Evolutionary conservation across 2,113 vertebrate genomes (phyloP), one percentile per base, ranked within the genome.

Genomic region (Engraulis encrasicolus): DNA sequence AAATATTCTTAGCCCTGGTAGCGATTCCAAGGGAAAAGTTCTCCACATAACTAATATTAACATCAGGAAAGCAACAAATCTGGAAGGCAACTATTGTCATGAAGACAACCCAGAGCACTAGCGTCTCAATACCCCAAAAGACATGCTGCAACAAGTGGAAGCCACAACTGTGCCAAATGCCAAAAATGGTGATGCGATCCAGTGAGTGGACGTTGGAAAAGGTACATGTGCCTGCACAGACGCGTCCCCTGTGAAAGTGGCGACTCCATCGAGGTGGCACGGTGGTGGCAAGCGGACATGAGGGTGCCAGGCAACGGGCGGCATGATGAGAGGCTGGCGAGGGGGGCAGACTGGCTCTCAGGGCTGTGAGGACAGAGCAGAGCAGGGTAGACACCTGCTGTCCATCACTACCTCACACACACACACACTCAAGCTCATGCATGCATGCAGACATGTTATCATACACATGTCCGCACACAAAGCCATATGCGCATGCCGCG

Each of bases 311-410:
- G 81, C 36, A 80, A 83, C 40, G 86, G 52, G 49, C 82, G 38
- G 58, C 58, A 66, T 66, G 61, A 74, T 85, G 83, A 85, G 81
- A 84, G 77, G 40, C 78, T 80, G 82, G 31, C 45, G 54, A 83
- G 38, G 38, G 38, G 38, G 27, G 34, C 54, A 45, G 58, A 20
- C 40, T 40, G 31, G 31, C 48, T 82, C 27, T 37, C 27, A 12
- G 80, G 85, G 81, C 81, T 83, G 74, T 74, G 83, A 85, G 83
- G 79, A 11, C 74, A 85, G 78, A 71, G 54, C n/a, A n/a, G n/a
- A n/a, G n/a, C n/a, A n/a, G n/a, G n/a, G n/a, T n/a, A n/a, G n/a
- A n/a, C n/a, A n/a, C n/a, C n/a, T n/a, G n/a, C n/a, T n/a, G n/a
- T n/a, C n/a, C n/a, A n/a, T n/a, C n/a, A n/a, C n/a, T n/a, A n/a